Conservation (phyloP, 1,140 invertebrate species). For the Drosophila orena region DNA sequence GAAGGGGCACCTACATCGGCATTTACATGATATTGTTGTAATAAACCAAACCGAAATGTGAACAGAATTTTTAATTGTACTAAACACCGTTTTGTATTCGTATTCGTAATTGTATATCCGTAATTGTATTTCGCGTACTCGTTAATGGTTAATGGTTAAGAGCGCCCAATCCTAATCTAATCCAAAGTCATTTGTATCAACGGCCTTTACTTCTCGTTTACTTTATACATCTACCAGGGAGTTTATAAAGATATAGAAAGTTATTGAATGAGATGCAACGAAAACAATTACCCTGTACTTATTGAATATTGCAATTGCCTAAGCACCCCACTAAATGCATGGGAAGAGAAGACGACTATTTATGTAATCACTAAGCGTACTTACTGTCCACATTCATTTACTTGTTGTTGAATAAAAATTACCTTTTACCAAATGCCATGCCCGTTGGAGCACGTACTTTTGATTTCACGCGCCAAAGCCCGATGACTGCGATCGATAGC, state of each 20-base stretch:
- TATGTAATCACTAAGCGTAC: conserved; percentile 79
- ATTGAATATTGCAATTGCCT: conserved; percentile 71
- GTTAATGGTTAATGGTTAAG: conserved; percentile 74
- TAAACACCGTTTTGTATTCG: conserved; percentile 80
- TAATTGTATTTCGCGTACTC: conserved; percentile 64
- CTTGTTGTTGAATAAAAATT: conserved; percentile 81
- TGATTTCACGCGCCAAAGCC: conserved; percentile 12
- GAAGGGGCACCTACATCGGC: conserved; percentile 35
- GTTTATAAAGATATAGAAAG: conserved; percentile 38
- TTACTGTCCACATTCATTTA: conserved; percentile 81
- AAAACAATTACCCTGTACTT: conserved; percentile 81
- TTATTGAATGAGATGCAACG: conserved; percentile 60
- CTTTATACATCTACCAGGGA: conserved; percentile 64
- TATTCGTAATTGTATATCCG: conserved; percentile 54
- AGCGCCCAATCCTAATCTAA: conserved; percentile 72
- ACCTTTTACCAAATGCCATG: conserved; percentile 61
- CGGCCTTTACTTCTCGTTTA: conserved; percentile 79
- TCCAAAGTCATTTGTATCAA: conserved; percentile 82
- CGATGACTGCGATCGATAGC: conserved; percentile 33
- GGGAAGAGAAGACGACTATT: conserved; percentile 63
- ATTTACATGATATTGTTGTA: conserved; percentile 78
- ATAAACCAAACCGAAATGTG: conserved; percentile 81
- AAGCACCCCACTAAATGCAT: conserved; percentile 35
- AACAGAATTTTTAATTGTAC: conserved; percentile 83
- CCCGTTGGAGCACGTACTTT: conserved; percentile 1